A percentile compares a stretch with the other conserved stretches of the same genome.
phyloP scores from a whole-genome alignment of 1,140 invertebrate genomes.

The Zaprionus gabonicus region DNA sequence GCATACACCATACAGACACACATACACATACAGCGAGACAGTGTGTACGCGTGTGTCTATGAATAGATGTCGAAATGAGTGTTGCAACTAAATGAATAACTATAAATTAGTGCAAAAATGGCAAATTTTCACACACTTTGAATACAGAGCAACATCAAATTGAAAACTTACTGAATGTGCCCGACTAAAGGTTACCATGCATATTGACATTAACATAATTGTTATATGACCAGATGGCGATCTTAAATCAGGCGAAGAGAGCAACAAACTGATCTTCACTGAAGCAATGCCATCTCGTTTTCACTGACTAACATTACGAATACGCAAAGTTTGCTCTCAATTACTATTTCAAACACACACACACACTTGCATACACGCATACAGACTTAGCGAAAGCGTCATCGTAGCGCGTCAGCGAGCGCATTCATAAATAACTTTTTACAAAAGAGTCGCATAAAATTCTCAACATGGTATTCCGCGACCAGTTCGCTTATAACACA shows the following conservation, averaged over 20 bases:
- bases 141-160: conserved; percentile 8
- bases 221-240: not conserved
- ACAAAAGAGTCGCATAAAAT: not conserved
- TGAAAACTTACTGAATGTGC: not conserved
- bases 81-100: conserved; percentile 78
- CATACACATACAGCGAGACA: conserved; percentile 64
- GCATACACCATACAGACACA: conserved; percentile 7
- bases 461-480: not conserved
- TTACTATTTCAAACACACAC: not conserved
- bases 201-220: no score
- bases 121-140: conserved; percentile 49
- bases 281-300: not conserved
- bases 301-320: not conserved
- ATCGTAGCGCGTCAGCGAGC: not conserved
- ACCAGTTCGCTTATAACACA: not conserved
- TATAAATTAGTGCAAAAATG: conserved; percentile 73
- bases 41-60: conserved; percentile 37
- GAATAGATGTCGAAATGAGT: conserved; percentile 72
- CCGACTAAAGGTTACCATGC: not conserved
- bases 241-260: not conserved
- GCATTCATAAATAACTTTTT: not conserved
- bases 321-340: not conserved
- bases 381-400: not conserved
- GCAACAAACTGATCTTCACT: not conserved
- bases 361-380: not conserved